These are phyloP conservation scores for Rhadinocentrus ornatus DNA, from an alignment of 2,797 vertebrate species.

Conservation along the genomic window DNA sequence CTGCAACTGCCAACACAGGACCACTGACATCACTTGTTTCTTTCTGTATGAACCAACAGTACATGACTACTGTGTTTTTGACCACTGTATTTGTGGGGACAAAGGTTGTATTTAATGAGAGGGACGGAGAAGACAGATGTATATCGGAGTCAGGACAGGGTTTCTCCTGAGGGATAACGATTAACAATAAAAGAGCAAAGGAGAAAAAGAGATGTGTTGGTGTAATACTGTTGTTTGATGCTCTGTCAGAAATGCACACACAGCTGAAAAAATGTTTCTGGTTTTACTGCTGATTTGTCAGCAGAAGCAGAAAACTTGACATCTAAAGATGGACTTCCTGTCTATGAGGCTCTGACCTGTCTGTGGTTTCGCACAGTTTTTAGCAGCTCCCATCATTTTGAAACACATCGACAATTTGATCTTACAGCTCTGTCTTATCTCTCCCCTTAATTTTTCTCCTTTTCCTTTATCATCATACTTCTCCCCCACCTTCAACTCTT, in stretches of 20 bases:
- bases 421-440: slow-evolving; percentile 52
- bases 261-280: slow-evolving; percentile 9
- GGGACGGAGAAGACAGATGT: slow-evolving; percentile 53
- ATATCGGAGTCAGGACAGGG: slow-evolving; percentile 58
- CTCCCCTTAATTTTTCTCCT: slow-evolving; percentile 31
- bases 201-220: slow-evolving; percentile 48
- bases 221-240: slow-evolving; percentile 30
- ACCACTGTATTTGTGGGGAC: slow-evolving; percentile 80
- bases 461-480: slow-evolving; percentile 34
- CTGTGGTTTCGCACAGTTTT: slow-evolving; percentile 58
- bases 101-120: slow-evolving; percentile 65
- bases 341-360: slow-evolving; percentile 41
- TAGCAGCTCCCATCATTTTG: slow-evolving; percentile 34
- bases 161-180: slow-evolving; percentile 62
- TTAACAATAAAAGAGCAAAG: slow-evolving; percentile 80
- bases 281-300: slow-evolving; percentile 56
- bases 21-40: slow-evolving; percentile 60
- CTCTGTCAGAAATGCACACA: slow-evolving; percentile 35
- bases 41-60: slow-evolving; percentile 79
- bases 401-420: slow-evolving; percentile 63
- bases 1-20: slow-evolving; percentile 43
- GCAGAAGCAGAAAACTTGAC: slow-evolving; percentile 48
- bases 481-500: slow-evolving; percentile 20
- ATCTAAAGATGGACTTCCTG: slow-evolving; percentile 57
- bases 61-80: slow-evolving; percentile 82